Evolutionary conservation across 2,888 invertebrate species (phyloP).

Genomic region (Bruchidius siliquastri): DNA sequence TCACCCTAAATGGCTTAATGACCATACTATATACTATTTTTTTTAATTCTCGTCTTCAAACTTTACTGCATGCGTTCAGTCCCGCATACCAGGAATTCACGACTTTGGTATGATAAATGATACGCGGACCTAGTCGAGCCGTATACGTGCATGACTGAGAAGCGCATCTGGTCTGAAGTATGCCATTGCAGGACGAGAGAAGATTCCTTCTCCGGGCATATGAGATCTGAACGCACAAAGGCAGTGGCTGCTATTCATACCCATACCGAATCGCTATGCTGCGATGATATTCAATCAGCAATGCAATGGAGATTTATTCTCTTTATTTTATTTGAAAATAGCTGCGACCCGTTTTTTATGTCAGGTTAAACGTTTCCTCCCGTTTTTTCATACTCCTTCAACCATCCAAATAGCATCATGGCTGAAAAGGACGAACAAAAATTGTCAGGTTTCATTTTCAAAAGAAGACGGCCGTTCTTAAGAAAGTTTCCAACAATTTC

Average conservation of each 20-base stretch:
- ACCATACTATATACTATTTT: no score
- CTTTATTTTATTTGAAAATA: no score
- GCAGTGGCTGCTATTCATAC: background rate
- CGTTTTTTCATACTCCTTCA: no score
- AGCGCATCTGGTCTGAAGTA: background rate
- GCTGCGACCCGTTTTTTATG: no score
- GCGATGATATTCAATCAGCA: background rate
- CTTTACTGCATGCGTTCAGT: background rate
- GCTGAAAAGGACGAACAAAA: no score
- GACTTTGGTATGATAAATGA: background rate
- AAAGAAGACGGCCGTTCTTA: no score
- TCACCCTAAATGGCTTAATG: no score
- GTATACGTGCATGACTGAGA: background rate
- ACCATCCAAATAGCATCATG: no score
- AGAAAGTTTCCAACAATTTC: no score
- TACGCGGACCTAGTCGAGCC: background rate
- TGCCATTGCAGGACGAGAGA: background rate
- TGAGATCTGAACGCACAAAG: background rate
- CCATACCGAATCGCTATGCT: background rate
- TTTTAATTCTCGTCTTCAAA: no score
- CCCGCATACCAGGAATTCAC: background rate
- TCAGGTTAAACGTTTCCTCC: no score
- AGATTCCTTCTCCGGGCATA: background rate
- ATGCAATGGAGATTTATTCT: background rate
- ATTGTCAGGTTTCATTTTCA: no score